Evolutionary conservation across 2,113 vertebrate species (phyloP), one percentile per base, ranked within the genome.

Genomic region (Limnothrissa miodon): DNA sequence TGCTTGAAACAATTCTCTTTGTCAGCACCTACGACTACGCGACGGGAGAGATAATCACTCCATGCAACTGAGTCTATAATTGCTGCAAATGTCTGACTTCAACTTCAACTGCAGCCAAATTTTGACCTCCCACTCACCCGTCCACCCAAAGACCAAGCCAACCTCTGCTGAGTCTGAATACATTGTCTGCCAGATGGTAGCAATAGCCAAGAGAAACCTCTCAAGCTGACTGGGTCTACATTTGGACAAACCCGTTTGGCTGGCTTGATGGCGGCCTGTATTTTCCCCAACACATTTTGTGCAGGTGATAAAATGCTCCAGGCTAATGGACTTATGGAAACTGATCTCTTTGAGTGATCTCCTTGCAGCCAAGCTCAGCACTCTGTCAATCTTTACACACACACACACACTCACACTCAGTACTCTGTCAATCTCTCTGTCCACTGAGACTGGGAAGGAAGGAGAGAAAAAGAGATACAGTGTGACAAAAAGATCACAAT

Each of bases 171-270:
- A 89, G 66, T 88, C 87, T 85, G 89, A 90, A 88, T 88, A 87
- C 85, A 91, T 90, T 90, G 85, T 39, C 81, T 82, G 80, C 88
- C 81, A 95, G 93, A 95, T 94, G 94, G 93, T 87, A 93, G 88
- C 91, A 94, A 94, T 92, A 93, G 89, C 83, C 25, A 39, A 44
- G 86, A 89, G 91, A 91, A 85, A 89, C 90, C 91, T 92, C 79
- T 92, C 89, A 83, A 83, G 87, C 83, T 92, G 90, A 91, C 92
- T 88, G 88, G 87, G 86, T 88, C 84, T 90, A 92, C 85, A 87
- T 93, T 90, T 88, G 82, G 85, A 86, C 45, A 74, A 86, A 83
- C 88, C 87, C 87, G 82, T 91, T 90, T 80, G 87, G 80, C 84
- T 87, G 84, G 82, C 83, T 88, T 81, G 83, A 88, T 79, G 45